Conservation (phyloP, 2,888 invertebrate genomes). For the Oscheius sp. region DNA sequence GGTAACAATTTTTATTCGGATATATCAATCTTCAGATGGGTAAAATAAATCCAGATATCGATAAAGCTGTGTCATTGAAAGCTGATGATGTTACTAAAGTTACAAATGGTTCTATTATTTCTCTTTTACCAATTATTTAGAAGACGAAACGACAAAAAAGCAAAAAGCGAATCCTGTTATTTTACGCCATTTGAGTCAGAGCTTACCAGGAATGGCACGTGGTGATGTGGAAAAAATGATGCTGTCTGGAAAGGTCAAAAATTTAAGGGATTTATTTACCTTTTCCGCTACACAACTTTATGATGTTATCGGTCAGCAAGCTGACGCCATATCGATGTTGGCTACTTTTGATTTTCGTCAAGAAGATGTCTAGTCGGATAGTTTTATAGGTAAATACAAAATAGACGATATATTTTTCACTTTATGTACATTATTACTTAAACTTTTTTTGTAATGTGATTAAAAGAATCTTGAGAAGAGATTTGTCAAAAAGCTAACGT, state of each 20-base stretch:
- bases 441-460: slow-evolving; percentile 10
- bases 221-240: slow-evolving; percentile 33
- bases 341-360: slow-evolving; percentile 34
- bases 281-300: slow-evolving; percentile 3
- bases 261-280: slow-evolving; percentile 23
- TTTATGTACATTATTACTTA: slow-evolving; percentile 25
- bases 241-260: slow-evolving; percentile 22
- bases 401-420: not conserved
- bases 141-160: slow-evolving; percentile 32
- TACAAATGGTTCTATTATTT: not conserved
- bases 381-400: not conserved
- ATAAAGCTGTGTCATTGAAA: slow-evolving; percentile 45
- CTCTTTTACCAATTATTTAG: not conserved
- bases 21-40: slow-evolving; percentile 36
- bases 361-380: not conserved
- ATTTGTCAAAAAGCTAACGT: not conserved
- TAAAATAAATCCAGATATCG: slow-evolving; percentile 50
- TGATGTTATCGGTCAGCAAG: slow-evolving; percentile 18
- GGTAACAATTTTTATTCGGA: slow-evolving; percentile 72
- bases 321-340: slow-evolving; percentile 31
- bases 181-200: slow-evolving; percentile 39
- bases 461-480: slow-evolving; percentile 15
- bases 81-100: slow-evolving; percentile 39
- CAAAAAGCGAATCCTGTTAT: slow-evolving; percentile 46
- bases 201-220: slow-evolving; percentile 29